Conservation (phyloP, 1,140 invertebrate species). For the Diuraphis noxia region DNA sequence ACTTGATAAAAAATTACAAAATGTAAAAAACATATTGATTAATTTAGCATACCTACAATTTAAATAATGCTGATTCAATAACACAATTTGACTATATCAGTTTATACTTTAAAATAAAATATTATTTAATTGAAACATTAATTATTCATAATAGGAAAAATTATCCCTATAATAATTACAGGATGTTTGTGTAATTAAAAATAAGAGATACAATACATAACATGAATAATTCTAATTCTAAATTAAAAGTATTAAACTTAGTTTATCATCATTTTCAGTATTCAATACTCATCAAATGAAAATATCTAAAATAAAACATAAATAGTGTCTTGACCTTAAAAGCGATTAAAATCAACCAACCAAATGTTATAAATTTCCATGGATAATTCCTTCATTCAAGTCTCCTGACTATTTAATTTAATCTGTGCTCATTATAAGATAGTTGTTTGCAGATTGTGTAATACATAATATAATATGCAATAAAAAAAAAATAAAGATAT, state of each 20-base stretch:
- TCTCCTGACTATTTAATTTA: neutral
- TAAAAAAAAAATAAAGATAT: neutral
- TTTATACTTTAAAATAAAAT: neutral
- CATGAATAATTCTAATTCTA: neutral
- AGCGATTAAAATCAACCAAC: neutral
- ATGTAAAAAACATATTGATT: constrained; percentile 13
- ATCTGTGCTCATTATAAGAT: neutral
- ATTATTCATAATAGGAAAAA: neutral
- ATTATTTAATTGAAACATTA: neutral
- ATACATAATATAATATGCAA: neutral
- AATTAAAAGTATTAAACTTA: neutral
- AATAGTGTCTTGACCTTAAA: neutral
- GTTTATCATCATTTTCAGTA: neutral
- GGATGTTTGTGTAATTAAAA: neutral
- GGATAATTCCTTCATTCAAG: neutral
- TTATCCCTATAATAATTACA: neutral
- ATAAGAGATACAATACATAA: neutral
- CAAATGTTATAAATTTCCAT: neutral
- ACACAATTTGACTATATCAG: neutral
- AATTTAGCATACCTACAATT: neutral
- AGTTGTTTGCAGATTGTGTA: neutral
- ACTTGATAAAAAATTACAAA: neutral
- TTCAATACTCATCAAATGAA: neutral
- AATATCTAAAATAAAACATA: neutral
- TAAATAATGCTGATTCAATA: constrained; percentile 13